Conservation (phyloP, 2,888 invertebrate genomes). For the Mimas tiliae region DNA sequence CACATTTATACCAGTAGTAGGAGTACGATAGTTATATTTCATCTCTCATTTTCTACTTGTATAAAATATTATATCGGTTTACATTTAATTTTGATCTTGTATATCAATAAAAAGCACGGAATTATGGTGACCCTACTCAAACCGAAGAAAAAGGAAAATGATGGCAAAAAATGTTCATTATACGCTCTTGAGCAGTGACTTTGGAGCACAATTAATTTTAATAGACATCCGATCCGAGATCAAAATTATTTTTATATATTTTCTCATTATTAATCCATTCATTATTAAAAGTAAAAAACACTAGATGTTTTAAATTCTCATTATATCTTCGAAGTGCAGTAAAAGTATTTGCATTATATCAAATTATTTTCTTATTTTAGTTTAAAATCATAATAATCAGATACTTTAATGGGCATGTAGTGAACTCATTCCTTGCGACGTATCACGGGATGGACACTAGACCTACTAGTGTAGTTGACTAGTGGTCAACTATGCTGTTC, state of each 20-base stretch:
- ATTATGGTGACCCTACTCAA: conserved; percentile 1
- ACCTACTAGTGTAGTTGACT: too few species aligned
- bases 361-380: background rate
- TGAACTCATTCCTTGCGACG: too few species aligned
- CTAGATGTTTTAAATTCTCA: background rate
- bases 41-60: too few species aligned
- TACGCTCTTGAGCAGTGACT: conserved; percentile 17
- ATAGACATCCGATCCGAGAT: conserved; percentile 23
- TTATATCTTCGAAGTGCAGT: background rate
- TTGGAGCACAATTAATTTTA: conserved; percentile 27
- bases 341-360: background rate
- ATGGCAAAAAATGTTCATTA: conserved; percentile 18
- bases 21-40: too few species aligned
- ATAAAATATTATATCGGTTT: too few species aligned
- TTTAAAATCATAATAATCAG: too few species aligned
- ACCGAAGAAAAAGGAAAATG: conserved; percentile 23
- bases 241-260: conserved; percentile 2
- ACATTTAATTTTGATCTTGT: background rate
- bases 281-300: background rate
- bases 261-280: background rate
- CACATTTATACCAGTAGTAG: too few species aligned
- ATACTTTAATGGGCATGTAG: too few species aligned
- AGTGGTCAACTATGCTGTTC: too few species aligned
- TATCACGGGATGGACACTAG: too few species aligned
- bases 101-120: background rate